These are phyloP conservation scores for Gryllus bimaculatus DNA, from an alignment of 1,140 invertebrate genomes.

Conservation along the genomic window DNA sequence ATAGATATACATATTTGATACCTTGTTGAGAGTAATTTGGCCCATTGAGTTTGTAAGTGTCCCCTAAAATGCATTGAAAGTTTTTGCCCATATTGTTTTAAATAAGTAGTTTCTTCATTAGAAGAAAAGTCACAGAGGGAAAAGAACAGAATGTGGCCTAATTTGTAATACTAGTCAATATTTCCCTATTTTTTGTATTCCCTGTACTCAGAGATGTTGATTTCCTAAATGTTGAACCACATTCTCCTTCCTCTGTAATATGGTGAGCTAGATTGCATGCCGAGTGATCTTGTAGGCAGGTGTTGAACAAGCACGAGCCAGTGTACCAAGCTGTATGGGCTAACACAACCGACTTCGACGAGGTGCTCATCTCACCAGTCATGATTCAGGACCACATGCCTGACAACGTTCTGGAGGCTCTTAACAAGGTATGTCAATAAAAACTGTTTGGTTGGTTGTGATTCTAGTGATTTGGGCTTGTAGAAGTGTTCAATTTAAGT, in stretches of 20 bases:
- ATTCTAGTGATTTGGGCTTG: neutral
- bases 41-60: too few species aligned
- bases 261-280: neutral
- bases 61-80: too few species aligned
- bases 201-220: too few species aligned
- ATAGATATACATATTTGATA: neutral
- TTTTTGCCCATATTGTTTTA: too few species aligned
- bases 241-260: too few species aligned
- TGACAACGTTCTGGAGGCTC: conserved; percentile 73
- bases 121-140: too few species aligned
- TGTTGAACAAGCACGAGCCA: conserved; percentile 59
- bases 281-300: conserved; percentile 43
- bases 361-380: conserved; percentile 83
- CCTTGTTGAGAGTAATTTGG: too few species aligned
- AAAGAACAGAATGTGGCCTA: too few species aligned
- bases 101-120: too few species aligned
- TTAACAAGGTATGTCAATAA: conserved; percentile 64
- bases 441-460: neutral
- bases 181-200: too few species aligned
- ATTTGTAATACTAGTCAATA: too few species aligned
- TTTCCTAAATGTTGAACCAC: too few species aligned
- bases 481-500: neutral
- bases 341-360: conserved; percentile 76
- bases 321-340: conserved; percentile 88
- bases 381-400: conserved; percentile 94